Evolutionary conservation across 2,888 invertebrate genomes (phyloP), one percentile per base, ranked within the genome.

Genomic region (Incurvaria masculella): DNA sequence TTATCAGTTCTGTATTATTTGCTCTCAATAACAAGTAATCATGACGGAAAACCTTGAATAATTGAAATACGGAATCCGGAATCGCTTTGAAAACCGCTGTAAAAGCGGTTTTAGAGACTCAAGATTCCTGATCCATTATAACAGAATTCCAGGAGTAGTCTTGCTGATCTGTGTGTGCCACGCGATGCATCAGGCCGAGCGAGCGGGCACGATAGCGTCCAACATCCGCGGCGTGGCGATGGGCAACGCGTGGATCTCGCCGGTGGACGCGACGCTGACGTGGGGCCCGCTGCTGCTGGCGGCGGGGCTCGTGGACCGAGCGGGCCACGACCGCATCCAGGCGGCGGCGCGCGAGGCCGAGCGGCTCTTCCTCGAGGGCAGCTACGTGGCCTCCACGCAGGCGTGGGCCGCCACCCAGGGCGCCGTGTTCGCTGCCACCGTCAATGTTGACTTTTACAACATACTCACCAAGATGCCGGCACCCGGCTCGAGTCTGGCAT

Each of bases 221-320:
- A 88, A 89, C 56, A 79, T 96, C 45, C 79, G 80, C 58, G 94
- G 94, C 1, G 83, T 95, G 19, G 89, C 85, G 0, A 80, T 95
- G 65, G 94, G 94, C 2, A 94, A 94, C 66, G 86, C 94, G 0
- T 95, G 94, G 94, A 90, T 94, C 52, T 89, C 89, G 2, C 93
- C 94, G 0, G 82, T 93, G 45, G 93, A 94, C 62, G 87, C 89
- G 0, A 89, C 91, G 0, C 68, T 89, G 26, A 86, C 89, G 0
- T 95, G 94, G 94, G 92, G 87, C 1, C 89, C 89, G 0, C 85
- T 87, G 57, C 78, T 95, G 8, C 78, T 89, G 21, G 81, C 86
- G 16, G 84, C 88, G 66, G 88, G 88, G 4, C 74, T 90, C 51
- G 81, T 92, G 14, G 91, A 92, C 64, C 72, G 82, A 42, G 63